These are phyloP conservation scores for Macrotrachela quadricornifera DNA, from an alignment of 1,140 invertebrate species.

Conservation along the genomic window DNA sequence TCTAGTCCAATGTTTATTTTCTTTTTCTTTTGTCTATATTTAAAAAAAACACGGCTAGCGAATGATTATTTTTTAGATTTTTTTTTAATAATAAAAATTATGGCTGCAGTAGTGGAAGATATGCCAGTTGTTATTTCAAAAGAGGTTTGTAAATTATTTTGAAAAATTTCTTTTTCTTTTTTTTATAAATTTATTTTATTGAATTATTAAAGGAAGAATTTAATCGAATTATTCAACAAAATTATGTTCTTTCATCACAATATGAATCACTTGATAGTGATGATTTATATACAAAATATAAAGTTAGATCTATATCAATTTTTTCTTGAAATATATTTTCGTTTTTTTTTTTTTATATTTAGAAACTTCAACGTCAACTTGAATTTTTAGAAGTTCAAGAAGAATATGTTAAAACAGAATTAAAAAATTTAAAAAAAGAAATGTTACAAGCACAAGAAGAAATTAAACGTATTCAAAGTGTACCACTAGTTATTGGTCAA, in stretches of 20 bases:
- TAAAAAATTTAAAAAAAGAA: conserved; percentile 87
- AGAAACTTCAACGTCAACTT: conserved; percentile 83
- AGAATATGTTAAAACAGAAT: conserved; percentile 95
- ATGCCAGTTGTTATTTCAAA: too few species aligned
- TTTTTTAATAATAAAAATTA: too few species aligned
- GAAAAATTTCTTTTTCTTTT: too few species aligned
- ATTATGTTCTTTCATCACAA: background rate
- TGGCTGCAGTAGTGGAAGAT: too few species aligned
- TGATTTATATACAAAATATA: conserved; percentile 7
- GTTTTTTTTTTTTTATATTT: background rate
- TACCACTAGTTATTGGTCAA: conserved; percentile 87
- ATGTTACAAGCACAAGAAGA: conserved; percentile 89
- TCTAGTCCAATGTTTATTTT: too few species aligned
- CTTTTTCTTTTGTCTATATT: too few species aligned
- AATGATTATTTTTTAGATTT: too few species aligned
- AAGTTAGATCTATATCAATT: background rate
- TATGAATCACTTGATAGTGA: conserved; percentile 6
- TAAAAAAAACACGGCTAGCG: too few species aligned
- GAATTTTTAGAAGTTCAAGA: conserved; percentile 91
- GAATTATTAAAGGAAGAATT: too few species aligned
- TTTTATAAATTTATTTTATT: too few species aligned
- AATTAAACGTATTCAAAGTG: conserved; percentile 88
- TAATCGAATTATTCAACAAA: too few species aligned
- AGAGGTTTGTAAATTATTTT: too few species aligned
- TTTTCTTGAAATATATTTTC: background rate